Base-by-base conservation (phyloP, 2,888 invertebrate species). In the Cepaea hortensis region DNA sequence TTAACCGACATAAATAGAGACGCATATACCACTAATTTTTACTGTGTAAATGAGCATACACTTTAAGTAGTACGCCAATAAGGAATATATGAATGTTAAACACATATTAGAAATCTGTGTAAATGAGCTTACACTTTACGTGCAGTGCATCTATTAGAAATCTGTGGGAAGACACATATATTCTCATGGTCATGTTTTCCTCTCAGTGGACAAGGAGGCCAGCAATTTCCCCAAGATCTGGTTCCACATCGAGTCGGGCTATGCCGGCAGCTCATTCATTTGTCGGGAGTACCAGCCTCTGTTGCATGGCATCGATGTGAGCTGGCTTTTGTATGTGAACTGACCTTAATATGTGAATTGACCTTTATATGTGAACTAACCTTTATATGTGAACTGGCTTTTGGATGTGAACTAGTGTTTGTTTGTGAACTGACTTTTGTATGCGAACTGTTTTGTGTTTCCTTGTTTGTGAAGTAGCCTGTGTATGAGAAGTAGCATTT, bases 231-330 rank as follows among this genome's bases (percentile, higher is more conserved):
- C 83, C 2, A 86, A 82, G 77, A 77, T 87, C 11, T 87, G 87
- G 87, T 84, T 87, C 55, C 87, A 87, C 75, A 87, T 87, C 13
- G 87, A 87, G 23, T 76, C 87, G 11, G 83, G 87, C 13, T 87
- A 87, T 55, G 87, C 87, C 3, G 87, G 87, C 5, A 84, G 84
- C n/a, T 82, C 87, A 3, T 87, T 87, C 73, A 87, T 87, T 23
- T 87, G 87, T 75, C 55, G 87, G n/a, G 87, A 87, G 68, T 87
- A 87, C 55, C 87, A 87, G 75, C 84, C 87, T 0, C 50, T 87
- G 46, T 80, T 87, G 35, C 87, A 87, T 65, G 87, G 87, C 73
- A 84, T 87, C 46, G 83, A 84, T 65, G 87, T 87, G 80, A 80
- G 87, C 55, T 70, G 23, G 20, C 62, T 7, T 68, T 5, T n/a